Percentiles rank a stretch among this genome's conserved stretches.
Conservation (phyloP, 2,888 invertebrate species). For the Bibio marci region DNA sequence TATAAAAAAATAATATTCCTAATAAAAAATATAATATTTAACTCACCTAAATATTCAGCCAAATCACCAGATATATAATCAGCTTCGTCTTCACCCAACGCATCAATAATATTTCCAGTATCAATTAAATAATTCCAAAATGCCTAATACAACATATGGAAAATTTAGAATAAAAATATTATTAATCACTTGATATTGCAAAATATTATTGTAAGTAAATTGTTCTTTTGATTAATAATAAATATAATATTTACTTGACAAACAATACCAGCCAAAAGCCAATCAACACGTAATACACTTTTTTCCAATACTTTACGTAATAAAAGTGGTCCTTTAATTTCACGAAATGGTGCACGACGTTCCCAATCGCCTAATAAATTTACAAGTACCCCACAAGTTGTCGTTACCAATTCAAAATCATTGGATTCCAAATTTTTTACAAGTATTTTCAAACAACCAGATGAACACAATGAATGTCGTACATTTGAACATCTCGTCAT, state of each 20-base stretch:
- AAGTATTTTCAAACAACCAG: constrained; percentile 43
- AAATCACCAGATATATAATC: constrained; percentile 35
- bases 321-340: constrained; percentile 33
- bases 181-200: no score
- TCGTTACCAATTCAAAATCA: constrained; percentile 51
- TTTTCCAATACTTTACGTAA: constrained; percentile 36
- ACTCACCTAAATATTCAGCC: constrained; percentile 35
- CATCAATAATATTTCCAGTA: constrained; percentile 29
- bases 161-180: no score
- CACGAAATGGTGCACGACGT: constrained; percentile 34
- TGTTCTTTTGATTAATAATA: no score
- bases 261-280: constrained; percentile 51
- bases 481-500: constrained; percentile 52
- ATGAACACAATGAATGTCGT: constrained; percentile 44
- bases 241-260: constrained; percentile 42
- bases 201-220: no score
- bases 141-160: no score
- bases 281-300: constrained; percentile 40
- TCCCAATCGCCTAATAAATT: constrained; percentile 51
- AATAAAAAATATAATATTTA: background rate
- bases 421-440: constrained; percentile 40
- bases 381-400: constrained; percentile 66
- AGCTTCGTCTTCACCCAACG: constrained; percentile 32
- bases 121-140: constrained; percentile 54
- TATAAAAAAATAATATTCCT: background rate